phyloP scores from a whole-genome alignment of 2,888 invertebrate genomes.

The Phlogophora meticulosa region DNA sequence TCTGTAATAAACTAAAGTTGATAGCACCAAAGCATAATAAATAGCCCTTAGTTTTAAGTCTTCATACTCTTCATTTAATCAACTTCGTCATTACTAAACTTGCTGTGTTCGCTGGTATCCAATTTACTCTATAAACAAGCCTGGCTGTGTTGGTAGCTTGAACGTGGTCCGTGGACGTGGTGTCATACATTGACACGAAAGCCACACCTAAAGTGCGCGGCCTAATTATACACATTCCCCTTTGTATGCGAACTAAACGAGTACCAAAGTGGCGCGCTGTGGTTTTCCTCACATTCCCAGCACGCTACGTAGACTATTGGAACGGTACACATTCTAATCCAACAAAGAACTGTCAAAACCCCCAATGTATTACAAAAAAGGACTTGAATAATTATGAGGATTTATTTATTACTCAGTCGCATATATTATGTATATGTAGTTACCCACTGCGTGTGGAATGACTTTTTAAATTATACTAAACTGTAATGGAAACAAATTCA shows the following conservation, averaged over 20 bases:
- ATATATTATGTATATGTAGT: too few species aligned
- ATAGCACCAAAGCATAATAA: neutral
- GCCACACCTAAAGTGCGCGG: conserved; percentile 18
- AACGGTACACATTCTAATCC: neutral
- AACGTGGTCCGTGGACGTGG: neutral
- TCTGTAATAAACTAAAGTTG: neutral
- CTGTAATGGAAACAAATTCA: conserved; percentile 24
- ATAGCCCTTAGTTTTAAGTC: neutral
- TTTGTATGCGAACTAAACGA: conserved; percentile 10
- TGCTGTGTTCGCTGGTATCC: neutral
- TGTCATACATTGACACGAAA: conserved; percentile 8
- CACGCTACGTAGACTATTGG: neutral
- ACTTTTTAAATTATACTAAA: neutral
- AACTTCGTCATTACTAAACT: neutral
- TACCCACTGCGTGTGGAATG: neutral
- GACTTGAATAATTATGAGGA: neutral
- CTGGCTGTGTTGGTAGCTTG: neutral
- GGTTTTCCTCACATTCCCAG: conserved; percentile 18
- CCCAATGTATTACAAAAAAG: neutral
- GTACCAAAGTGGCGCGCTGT: conserved; percentile 17
- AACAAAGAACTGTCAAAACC: conserved; percentile 9
- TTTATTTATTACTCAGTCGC: neutral
- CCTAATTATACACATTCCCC: conserved; percentile 15
- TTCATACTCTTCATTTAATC: neutral
- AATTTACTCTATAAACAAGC: conserved; percentile 1